Base-by-base conservation (phyloP, 2,888 invertebrate species). In the Sylvicola fuscatus region DNA sequence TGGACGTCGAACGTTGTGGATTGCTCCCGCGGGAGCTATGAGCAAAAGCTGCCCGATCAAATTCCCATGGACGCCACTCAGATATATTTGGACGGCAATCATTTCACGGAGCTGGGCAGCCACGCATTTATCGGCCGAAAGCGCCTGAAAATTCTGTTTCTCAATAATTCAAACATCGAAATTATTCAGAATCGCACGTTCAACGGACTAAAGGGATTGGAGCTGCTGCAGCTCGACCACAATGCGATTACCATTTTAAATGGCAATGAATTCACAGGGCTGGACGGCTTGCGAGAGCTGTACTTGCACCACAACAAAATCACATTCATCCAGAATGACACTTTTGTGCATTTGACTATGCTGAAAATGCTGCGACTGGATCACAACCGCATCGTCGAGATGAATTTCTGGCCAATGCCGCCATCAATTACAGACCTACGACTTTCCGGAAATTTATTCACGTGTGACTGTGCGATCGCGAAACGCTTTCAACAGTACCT, bases 51-150 rank as follows among this genome's bases (percentile, higher is more conserved):
- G 63, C 89, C 89, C 27, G 74, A 73, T 44, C 75, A 80, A 47
- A 77, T 92, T 49, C 92, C 92, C 39, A 92, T 92, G 86, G 89
- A 90, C 59, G 86, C 90, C 45, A 92, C 92, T 35, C 86, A 89
- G 61, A 73, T 93, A 43, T 87, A 86, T 61, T 66, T 93, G 50
- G 90, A 90, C 54, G 89, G 89, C 40, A 89, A 92, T 56, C 73
- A 80, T 52, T 79, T 93, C 55, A 76, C 77, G 42, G 78, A 82
- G 56, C 65, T 93, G 47, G 76, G 78, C 42, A 82, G 83, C 53
- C 89, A 90, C 54, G 79, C 83, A 37, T 90, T 93, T 61, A 83
- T 92, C 47, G 92, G 89, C n/a, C 71, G 87, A 45, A 89, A 89
- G 60, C 84, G 87, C 52, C 62, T 90, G 47, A 76, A 78, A 64